A percentile compares a stretch with the other conserved stretches of the same genome.
Conservation (phyloP, 2,888 invertebrate genomes). For the Gordius sp. region DNA sequence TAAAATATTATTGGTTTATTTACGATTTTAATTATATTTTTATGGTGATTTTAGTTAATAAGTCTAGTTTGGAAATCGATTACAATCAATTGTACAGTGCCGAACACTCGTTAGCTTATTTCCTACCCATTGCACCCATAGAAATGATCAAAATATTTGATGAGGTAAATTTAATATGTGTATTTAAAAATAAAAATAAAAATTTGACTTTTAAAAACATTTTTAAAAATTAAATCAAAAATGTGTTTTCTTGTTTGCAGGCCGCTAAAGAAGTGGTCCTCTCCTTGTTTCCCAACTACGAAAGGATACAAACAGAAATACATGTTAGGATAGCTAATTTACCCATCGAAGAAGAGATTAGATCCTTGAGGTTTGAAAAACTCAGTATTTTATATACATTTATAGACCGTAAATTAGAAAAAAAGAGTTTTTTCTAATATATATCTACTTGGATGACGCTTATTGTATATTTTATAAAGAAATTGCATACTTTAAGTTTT, state of each 20-base stretch:
- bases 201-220: conserved; percentile 14
- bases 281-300: conserved; percentile 77
- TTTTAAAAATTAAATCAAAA: conserved; percentile 16
- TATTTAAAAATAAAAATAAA: conserved; percentile 35
- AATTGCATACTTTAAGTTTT: no score
- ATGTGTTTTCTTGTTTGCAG: conserved; percentile 22
- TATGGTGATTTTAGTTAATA: conserved; percentile 34
- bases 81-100: conserved; percentile 63
- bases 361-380: conserved; percentile 61
- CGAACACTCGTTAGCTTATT: conserved; percentile 77
- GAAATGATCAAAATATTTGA: conserved; percentile 90
- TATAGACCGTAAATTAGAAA: no score
- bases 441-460: no score
- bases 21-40: conserved; percentile 14
- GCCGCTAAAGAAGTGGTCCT: conserved; percentile 46
- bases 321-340: conserved; percentile 77
- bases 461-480: no score
- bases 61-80: conserved; percentile 61
- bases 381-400: no score
- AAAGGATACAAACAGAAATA: conserved; percentile 67
- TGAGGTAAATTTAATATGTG: conserved; percentile 36
- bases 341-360: conserved; percentile 73
- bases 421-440: no score
- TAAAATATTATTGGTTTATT: conserved; percentile 23
- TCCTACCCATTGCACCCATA: conserved; percentile 79